phyloP scores from a whole-genome alignment of 2,113 vertebrate genomes.

The Helogale parvula region DNA sequence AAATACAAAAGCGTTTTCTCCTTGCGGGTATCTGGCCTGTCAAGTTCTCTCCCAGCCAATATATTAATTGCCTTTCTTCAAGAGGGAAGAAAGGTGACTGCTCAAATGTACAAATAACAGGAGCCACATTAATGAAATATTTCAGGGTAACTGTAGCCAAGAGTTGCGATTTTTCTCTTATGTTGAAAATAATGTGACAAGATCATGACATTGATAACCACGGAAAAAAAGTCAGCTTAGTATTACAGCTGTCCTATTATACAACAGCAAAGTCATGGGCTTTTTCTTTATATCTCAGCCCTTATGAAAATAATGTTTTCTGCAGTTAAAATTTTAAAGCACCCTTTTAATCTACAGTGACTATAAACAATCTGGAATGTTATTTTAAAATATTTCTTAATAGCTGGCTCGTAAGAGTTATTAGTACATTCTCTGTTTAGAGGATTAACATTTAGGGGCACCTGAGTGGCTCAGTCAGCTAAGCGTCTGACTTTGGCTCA shows the following conservation, averaged over 20 bases:
- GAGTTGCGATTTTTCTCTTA: neutral
- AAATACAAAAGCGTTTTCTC: neutral
- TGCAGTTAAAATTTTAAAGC: slow-evolving; percentile 19
- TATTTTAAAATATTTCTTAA: neutral
- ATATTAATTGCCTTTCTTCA: neutral
- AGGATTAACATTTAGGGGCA: neutral
- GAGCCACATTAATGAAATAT: neutral
- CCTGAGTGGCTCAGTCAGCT: too few relatives aligned
- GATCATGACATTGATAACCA: neutral
- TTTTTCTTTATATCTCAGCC: neutral
- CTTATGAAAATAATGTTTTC: slow-evolving; percentile 8
- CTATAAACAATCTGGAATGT: neutral
- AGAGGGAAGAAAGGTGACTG: neutral
- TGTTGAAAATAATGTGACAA: slow-evolving; percentile 20
- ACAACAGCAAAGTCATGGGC: neutral
- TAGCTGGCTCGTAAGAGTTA: neutral
- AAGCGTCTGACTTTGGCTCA: too few relatives aligned
- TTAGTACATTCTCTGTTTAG: neutral
- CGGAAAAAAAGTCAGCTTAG: neutral
- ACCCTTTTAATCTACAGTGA: neutral
- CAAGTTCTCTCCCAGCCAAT: neutral
- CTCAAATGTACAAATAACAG: slow-evolving; percentile 41
- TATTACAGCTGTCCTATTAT: neutral
- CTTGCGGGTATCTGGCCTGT: neutral
- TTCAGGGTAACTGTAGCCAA: neutral